Base-by-base conservation (phyloP, 64 coral and sea anemone genomes). In the Montipora sp. region DNA sequence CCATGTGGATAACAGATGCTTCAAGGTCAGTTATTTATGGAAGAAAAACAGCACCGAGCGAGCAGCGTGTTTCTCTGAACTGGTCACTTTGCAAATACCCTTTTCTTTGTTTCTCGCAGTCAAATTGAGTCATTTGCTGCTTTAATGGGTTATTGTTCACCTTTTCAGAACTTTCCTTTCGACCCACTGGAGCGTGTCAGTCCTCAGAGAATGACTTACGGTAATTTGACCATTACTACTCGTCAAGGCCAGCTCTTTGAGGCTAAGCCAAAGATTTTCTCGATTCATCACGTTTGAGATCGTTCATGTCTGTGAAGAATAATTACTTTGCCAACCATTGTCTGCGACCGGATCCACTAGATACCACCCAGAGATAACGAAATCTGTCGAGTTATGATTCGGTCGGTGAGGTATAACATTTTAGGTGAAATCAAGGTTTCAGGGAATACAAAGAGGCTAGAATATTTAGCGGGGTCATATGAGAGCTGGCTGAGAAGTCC, bases 1-100 rank as follows among this genome's bases (percentile, higher is more conserved):
- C 61, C 82, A 85, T 72, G 65, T 85, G 82, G 65, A 72, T 50
- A 85, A 85, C 82, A 85, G 43, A 85, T 85, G 82, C 82, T 85
- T 23, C 24, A 16, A 7, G 44, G 3, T 18, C 75, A 21, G 68
- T 71, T 21, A 19, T 71, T 4, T 18, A 4, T 60, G 20, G 12
- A 81, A 23, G n/a, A 71, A n/a, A 81, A 5, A 48, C 18, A 60
- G 80, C 27, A 47, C 82, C 71, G 16, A 59, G 65, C 8, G 12
- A 50, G 82, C 82, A 85, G 82, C 82, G 16, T 85, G 82, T 51
- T 72, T 3, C 48, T 13, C 12, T 71, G 21, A 85, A 85, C 8
- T 85, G 61, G 18, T 18, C 59, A 63, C 43, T 84, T 84, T 14
- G 75, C 75, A 45, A 68, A 70, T 46, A 66, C 5, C 9, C 18